Evolutionary conservation across 2,888 invertebrate genomes (phyloP).

Genomic region (Eupithecia abbreviata): DNA sequence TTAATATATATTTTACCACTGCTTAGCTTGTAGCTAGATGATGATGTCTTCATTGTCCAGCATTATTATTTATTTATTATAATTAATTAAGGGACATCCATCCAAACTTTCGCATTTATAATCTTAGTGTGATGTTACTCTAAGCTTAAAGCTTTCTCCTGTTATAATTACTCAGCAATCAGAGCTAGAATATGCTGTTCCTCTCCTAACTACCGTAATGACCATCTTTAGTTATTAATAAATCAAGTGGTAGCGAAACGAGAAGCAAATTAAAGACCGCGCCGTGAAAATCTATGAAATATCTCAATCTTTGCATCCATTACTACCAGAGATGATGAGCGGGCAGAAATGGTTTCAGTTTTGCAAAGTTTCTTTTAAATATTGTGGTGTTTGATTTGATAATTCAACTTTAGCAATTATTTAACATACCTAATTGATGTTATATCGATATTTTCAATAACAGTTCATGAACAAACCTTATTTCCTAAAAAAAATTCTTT

Average conservation of each 20-base stretch:
- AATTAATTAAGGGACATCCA: not conserved
- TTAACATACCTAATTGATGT: not conserved
- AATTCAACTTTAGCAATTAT: not conserved
- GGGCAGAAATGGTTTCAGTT: slow-evolving; percentile 13
- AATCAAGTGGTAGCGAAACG: slow-evolving; percentile 44
- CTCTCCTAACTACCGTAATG: slow-evolving; percentile 36
- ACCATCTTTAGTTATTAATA: slow-evolving; percentile 40
- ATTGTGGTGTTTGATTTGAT: not conserved
- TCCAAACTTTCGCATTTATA: not conserved
- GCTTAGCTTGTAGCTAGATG: too few relatives aligned
- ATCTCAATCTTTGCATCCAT: slow-evolving; percentile 46
- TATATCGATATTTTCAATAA: too few relatives aligned
- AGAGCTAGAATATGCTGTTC: slow-evolving; percentile 26
- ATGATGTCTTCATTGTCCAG: too few relatives aligned
- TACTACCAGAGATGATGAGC: slow-evolving; percentile 23
- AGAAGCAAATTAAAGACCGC: slow-evolving; percentile 40
- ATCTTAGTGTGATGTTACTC: not conserved
- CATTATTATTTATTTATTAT: too few relatives aligned
- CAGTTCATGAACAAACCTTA: too few relatives aligned
- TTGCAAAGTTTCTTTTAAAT: not conserved
- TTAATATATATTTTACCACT: too few relatives aligned
- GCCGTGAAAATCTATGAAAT: slow-evolving; percentile 46
- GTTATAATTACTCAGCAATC: slow-evolving; percentile 11
- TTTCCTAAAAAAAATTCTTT: too few relatives aligned
- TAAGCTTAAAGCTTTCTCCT: slow-evolving; percentile 6